phyloP scores from a whole-genome alignment of 2,888 invertebrate genomes.

The Hipparchia sbordonii region DNA sequence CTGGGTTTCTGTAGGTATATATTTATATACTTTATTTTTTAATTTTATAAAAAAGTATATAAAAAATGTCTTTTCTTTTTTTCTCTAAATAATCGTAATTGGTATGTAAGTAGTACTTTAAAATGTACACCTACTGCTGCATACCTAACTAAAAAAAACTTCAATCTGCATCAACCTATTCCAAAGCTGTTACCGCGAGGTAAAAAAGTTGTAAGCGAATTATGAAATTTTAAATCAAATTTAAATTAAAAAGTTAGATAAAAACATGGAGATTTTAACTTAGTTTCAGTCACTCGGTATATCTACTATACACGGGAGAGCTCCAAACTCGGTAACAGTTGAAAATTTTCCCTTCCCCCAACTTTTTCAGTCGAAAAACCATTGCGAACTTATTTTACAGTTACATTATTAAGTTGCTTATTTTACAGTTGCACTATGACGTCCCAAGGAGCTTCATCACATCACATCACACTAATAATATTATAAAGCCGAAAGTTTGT shows the following conservation, averaged over 20 bases:
- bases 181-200: neutral
- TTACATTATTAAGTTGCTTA: conserved; percentile 29
- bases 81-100: too few relatives aligned
- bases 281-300: conserved; percentile 31
- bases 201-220: conserved; percentile 26
- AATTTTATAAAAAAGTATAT: too few relatives aligned
- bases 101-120: too few relatives aligned
- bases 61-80: too few relatives aligned
- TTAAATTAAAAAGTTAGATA: conserved; percentile 34
- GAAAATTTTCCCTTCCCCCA: conserved; percentile 39
- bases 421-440: conserved; percentile 21
- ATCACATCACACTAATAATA: too few relatives aligned
- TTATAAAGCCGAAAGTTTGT: too few relatives aligned
- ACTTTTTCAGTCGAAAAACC: conserved; percentile 44
- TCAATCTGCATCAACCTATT: neutral
- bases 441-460: too few relatives aligned
- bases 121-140: too few relatives aligned
- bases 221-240: conserved; percentile 32
- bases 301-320: conserved; percentile 34
- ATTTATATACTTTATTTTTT: too few relatives aligned
- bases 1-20: too few relatives aligned
- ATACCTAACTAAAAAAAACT: too few relatives aligned
- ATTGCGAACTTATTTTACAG: conserved; percentile 37
- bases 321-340: conserved; percentile 37
- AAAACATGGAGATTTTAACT: conserved; percentile 36